Conservation (phyloP, 2,797 vertebrate species). For the Eulemur mongoz region DNA sequence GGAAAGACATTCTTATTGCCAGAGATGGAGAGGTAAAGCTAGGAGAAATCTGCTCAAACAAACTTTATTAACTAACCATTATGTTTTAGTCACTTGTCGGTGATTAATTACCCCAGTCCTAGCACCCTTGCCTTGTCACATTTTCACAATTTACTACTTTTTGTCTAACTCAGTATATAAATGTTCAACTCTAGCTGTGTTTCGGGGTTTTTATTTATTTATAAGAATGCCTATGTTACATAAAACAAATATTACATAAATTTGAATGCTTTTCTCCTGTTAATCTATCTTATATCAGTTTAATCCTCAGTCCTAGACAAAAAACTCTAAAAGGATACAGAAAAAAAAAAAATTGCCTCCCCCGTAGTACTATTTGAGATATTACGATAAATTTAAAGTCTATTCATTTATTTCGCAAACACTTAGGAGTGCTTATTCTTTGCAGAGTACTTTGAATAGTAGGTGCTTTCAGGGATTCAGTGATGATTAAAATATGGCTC, state of each 20-base stretch:
- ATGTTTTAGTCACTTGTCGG: background rate
- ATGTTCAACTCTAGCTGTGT: background rate
- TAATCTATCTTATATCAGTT: background rate
- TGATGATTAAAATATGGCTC: background rate
- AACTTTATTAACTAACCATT: background rate
- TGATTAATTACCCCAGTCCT: background rate
- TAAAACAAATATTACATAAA: background rate
- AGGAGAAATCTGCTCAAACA: background rate
- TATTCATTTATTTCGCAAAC: background rate
- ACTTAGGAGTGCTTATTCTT: background rate
- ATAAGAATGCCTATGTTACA: too few relatives aligned
- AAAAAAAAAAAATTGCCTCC: background rate
- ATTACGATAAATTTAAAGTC: background rate
- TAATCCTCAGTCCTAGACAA: background rate
- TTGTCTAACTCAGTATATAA: background rate
- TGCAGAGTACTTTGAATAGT: background rate
- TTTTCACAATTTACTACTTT: background rate
- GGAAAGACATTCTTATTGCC: background rate
- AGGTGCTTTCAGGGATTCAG: background rate
- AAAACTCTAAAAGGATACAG: background rate
- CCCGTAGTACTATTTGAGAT: background rate
- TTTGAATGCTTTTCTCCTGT: background rate
- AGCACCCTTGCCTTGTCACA: fast-evolving
- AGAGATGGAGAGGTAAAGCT: background rate
- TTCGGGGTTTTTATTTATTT: background rate